These are phyloP conservation scores for Pseudeuparius sepicola DNA, from an alignment of 2,888 invertebrate genomes.

Conservation along the genomic window DNA sequence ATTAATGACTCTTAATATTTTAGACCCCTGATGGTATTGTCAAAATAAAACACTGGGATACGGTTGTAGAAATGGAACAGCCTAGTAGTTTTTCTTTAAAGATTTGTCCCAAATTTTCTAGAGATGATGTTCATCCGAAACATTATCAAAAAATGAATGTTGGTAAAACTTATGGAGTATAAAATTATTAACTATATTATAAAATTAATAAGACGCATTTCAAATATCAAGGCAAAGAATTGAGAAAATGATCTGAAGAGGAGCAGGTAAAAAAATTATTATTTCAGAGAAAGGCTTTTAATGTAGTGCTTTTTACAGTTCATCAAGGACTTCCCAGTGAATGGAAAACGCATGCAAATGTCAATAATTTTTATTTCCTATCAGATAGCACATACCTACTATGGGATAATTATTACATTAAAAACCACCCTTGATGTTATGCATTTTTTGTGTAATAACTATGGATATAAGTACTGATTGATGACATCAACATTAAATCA, in stretches of 20 bases:
- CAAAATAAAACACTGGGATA: constrained; percentile 9
- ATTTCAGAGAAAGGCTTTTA: background rate
- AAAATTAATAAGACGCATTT: constrained; percentile 4
- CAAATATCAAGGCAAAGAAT: background rate
- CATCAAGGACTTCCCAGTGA: constrained; percentile 5
- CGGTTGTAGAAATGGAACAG: constrained; percentile 7
- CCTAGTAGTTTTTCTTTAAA: constrained; percentile 8
- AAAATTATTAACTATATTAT: no score
- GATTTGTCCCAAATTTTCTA: constrained; percentile 7
- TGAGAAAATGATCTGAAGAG: constrained; percentile 5
- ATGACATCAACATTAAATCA: constrained; percentile 10
- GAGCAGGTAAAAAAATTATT: constrained; percentile 4
- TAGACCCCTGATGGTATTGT: constrained; percentile 13
- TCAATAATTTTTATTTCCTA: constrained; percentile 4
- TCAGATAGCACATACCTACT: constrained; percentile 7
- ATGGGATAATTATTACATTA: no score
- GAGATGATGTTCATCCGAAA: constrained; percentile 11
- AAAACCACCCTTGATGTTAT: no score
- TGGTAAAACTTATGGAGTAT: constrained; percentile 13
- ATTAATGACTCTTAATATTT: no score
- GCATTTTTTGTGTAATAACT: no score
- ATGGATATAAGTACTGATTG: constrained; percentile 4
- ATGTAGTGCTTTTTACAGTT: constrained; percentile 1
- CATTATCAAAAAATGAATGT: constrained; percentile 14
- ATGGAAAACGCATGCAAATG: constrained; percentile 5